phyloP scores from a whole-genome alignment of 1,140 invertebrate genomes.

The Platyura marginata region DNA sequence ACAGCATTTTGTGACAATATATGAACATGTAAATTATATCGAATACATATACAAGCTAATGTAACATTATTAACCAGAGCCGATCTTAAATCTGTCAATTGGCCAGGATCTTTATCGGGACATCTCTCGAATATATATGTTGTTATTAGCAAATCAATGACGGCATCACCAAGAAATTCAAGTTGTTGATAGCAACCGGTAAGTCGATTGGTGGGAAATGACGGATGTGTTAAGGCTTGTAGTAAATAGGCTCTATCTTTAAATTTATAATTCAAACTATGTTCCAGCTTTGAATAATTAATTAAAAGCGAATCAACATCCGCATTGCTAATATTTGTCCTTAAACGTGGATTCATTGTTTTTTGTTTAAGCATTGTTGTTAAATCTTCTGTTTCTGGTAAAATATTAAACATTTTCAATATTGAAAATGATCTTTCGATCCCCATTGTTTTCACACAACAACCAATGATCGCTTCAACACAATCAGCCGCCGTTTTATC shows the following conservation, averaged over 20 bases:
- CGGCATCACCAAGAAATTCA: conserved; percentile 91
- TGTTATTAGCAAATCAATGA: conserved; percentile 86
- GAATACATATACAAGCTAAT: conserved; percentile 77
- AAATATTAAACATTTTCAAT: conserved; percentile 52
- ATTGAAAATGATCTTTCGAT: conserved; percentile 34
- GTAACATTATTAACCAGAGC: conserved; percentile 92
- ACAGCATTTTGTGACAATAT: conserved; percentile 40
- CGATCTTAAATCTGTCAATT: conserved; percentile 79
- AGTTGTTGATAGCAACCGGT: conserved; percentile 86
- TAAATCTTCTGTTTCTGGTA: conserved; percentile 29
- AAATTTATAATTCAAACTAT: conserved; percentile 45
- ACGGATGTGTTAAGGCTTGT: conserved; percentile 85
- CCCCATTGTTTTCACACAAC: conserved; percentile 42
- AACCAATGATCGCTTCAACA: conserved; percentile 70
- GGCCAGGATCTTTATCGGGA: conserved; percentile 49
- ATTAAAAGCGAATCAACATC: conserved; percentile 29
- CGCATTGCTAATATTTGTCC: conserved; percentile 12
- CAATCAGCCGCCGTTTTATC: conserved; percentile 46
- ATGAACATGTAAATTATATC: conserved; percentile 58
- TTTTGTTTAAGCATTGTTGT: conserved; percentile 17
- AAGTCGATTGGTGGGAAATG: conserved; percentile 64
- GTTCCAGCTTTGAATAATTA: conserved; percentile 31
- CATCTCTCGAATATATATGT: conserved; percentile 65
- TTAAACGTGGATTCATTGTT: conserved; percentile 16
- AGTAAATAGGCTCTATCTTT: conserved; percentile 39